Conservation (phyloP, 2,113 vertebrate genomes). For the Xiphias gladius region DNA sequence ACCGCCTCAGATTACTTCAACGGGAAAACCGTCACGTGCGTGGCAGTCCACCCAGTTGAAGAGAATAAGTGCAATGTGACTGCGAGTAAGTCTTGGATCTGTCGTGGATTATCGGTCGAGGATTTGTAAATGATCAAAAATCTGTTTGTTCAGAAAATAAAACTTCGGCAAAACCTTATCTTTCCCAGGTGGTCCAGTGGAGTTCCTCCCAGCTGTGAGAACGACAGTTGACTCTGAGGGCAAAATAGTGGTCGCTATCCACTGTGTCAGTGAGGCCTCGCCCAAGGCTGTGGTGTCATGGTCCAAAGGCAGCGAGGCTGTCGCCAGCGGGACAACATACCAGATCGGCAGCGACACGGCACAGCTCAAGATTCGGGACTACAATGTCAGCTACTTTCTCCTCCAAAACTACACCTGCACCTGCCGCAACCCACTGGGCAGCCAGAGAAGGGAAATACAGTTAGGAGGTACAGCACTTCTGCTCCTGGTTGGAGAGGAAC, state of each 20-base stretch:
- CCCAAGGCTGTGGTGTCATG: constrained; percentile 74
- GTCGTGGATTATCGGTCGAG: neutral
- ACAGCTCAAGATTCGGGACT: constrained; percentile 53
- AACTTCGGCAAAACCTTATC: neutral
- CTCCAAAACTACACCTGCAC: constrained; percentile 68
- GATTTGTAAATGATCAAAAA: neutral
- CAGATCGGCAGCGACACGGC: constrained; percentile 73
- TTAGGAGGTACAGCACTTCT: constrained; percentile 63
- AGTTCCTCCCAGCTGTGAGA: constrained; percentile 64
- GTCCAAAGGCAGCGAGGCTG: constrained; percentile 53
- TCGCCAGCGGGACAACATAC: constrained; percentile 46
- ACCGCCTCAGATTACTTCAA: constrained; percentile 37
- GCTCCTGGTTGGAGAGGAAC: too few relatives aligned
- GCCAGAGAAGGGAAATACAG: constrained; percentile 21
- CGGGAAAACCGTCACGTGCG: constrained; percentile 62
- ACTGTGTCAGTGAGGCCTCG: constrained; percentile 65
- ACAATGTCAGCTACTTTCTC: constrained; percentile 63
- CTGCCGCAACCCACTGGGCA: constrained; percentile 74
- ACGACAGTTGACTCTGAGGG: constrained; percentile 54
- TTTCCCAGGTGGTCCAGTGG: constrained; percentile 60
- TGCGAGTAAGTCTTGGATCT: constrained; percentile 61
- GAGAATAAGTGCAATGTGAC: constrained; percentile 62
- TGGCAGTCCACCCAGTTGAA: constrained; percentile 58
- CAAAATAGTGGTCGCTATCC: constrained; percentile 70
- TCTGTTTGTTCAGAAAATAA: neutral